A percentile compares a stretch with the other conserved stretches of the same genome.
These are phyloP conservation scores for Oreochromis niloticus DNA, from an alignment of 2,113 vertebrate genomes.

Conservation along the genomic window DNA sequence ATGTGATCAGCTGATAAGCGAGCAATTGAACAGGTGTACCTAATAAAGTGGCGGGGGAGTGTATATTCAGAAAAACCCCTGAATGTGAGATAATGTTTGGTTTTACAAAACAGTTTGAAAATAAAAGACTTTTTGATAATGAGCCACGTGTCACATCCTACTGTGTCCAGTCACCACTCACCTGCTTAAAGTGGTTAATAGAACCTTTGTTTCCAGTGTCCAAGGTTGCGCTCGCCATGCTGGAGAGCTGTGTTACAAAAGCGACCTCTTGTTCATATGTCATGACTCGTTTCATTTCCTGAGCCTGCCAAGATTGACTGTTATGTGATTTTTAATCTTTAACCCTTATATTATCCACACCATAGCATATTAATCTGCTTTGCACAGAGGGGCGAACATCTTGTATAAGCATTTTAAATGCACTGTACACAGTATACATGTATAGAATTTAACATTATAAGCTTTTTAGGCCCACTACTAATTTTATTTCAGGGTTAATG, in stretches of 20 bases:
- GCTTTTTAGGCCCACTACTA: not conserved
- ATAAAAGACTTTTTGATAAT: not conserved
- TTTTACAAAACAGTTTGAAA: not conserved
- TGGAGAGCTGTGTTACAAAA: constrained; percentile 19
- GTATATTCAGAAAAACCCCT: not conserved
- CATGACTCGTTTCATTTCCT: constrained; percentile 7
- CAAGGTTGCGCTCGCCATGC: constrained; percentile 10
- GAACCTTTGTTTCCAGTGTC: constrained; percentile 10
- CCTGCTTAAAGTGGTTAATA: not conserved
- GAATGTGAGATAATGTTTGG: not conserved
- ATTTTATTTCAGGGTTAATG: not conserved
- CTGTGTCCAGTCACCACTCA: not conserved
- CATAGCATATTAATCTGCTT: not conserved
- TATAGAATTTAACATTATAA: not conserved
- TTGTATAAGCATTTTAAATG: not conserved
- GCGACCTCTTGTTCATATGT: constrained; percentile 38
- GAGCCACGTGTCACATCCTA: not conserved
- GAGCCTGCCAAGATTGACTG: not conserved
- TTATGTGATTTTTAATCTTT: not conserved
- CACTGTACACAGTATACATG: no score
- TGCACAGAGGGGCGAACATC: not conserved
- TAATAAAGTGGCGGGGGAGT: not conserved
- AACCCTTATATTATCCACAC: not conserved
- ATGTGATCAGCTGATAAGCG: accelerated
- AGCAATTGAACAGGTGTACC: not conserved